Evolutionary conservation across 2,113 vertebrate genomes (phyloP).

Genomic region (Oryzias woworae): DNA sequence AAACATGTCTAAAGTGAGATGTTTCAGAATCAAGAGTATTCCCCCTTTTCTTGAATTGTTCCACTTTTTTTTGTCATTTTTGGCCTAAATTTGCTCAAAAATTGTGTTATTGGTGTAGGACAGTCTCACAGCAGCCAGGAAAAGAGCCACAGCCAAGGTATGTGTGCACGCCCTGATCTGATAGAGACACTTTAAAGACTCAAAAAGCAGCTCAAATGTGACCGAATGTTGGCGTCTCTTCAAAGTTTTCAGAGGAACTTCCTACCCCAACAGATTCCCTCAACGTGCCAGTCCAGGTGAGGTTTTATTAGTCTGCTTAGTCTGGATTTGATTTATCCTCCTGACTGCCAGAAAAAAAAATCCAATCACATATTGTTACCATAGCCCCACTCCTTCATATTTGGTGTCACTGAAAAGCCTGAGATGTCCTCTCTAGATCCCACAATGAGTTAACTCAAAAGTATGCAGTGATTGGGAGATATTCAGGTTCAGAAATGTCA

Average conservation of each 20-base stretch:
- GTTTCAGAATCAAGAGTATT: too few relatives aligned
- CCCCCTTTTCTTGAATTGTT: too few relatives aligned
- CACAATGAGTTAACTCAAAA: too few relatives aligned
- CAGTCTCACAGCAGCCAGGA: slow-evolving; percentile 80
- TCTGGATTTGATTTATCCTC: slow-evolving; percentile 6
- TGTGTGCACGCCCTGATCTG: slow-evolving; percentile 34
- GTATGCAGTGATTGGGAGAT: too few relatives aligned
- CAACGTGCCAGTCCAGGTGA: slow-evolving; percentile 81
- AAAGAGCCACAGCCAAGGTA: slow-evolving; percentile 82
- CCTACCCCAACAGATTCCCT: slow-evolving; percentile 74
- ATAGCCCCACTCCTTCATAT: too few relatives aligned
- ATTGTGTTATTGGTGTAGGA: slow-evolving; percentile 72
- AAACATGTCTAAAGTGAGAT: too few relatives aligned
- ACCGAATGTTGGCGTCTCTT: slow-evolving; percentile 73
- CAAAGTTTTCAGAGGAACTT: slow-evolving; percentile 82
- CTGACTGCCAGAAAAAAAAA: neutral
- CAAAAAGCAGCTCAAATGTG: slow-evolving; percentile 15
- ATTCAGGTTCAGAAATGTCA: too few relatives aligned
- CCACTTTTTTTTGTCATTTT: neutral
- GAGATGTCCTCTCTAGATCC: too few relatives aligned
- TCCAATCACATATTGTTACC: too few relatives aligned
- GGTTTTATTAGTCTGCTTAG: slow-evolving; percentile 24
- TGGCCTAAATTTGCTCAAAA: slow-evolving; percentile 42
- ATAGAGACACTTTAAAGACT: slow-evolving; percentile 14
- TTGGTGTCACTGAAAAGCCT: too few relatives aligned